phyloP scores from a whole-genome alignment of 2,113 vertebrate genomes.

The Polypterus bichir region DNA sequence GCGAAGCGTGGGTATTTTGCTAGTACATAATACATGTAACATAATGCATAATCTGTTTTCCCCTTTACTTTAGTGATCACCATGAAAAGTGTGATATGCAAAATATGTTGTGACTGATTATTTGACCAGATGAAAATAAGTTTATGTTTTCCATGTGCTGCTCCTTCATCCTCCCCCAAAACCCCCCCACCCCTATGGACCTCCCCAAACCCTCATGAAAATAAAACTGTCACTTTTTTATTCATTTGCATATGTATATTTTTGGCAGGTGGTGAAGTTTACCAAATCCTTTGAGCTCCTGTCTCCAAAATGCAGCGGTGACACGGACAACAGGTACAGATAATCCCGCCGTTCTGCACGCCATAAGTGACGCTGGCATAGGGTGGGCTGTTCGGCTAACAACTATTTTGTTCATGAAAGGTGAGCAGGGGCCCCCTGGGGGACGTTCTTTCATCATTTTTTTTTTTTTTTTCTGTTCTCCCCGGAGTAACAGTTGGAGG shows the following conservation, averaged over 20 bases:
- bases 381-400: background rate
- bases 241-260: slow-evolving; percentile 13
- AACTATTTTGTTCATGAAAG: background rate
- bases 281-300: slow-evolving; percentile 96
- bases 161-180: too few relatives aligned
- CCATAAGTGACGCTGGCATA: background rate
- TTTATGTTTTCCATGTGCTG: too few relatives aligned
- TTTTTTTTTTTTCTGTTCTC: background rate
- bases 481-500: background rate
- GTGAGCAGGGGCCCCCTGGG: background rate
- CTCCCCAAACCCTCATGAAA: background rate
- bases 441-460: background rate
- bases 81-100: too few relatives aligned
- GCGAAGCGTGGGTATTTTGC: too few relatives aligned
- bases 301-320: slow-evolving; percentile 94
- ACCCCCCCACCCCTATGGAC: background rate
- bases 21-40: too few relatives aligned
- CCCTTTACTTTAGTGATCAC: too few relatives aligned
- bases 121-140: too few relatives aligned
- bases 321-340: slow-evolving; percentile 77
- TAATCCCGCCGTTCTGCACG: background rate
- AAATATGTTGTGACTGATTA: too few relatives aligned
- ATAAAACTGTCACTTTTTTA: background rate
- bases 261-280: slow-evolving; percentile 89
- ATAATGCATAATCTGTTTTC: too few relatives aligned